These are phyloP conservation scores for Pristionchus exspectatus DNA, from an alignment of 2,888 invertebrate genomes.

Conservation along the genomic window DNA sequence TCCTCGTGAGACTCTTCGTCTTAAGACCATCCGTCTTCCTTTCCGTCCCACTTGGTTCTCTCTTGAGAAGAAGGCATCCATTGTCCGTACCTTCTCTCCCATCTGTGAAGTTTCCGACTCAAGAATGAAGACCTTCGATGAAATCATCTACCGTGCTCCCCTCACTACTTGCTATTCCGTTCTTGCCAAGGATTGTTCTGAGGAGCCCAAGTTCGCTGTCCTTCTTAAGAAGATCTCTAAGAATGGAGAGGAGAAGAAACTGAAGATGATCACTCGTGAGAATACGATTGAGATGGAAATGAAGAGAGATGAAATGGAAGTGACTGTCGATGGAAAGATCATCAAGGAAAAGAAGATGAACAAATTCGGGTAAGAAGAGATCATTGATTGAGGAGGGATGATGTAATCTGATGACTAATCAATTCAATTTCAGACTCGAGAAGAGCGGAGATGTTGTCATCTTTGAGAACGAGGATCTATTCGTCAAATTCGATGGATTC, in stretches of 20 bases:
- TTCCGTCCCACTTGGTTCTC: conserved; percentile 54
- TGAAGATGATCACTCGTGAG: conserved; percentile 57
- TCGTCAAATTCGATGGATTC: conserved; percentile 73
- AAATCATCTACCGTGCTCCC: conserved; percentile 71
- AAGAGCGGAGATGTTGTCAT: conserved; percentile 58
- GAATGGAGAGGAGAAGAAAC: conserved; percentile 66
- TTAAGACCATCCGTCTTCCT: conserved; percentile 63
- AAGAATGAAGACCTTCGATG: conserved; percentile 77
- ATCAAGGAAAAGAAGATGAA: conserved; percentile 62
- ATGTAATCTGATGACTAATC: conserved; percentile 12
- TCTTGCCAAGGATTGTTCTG: conserved; percentile 80
- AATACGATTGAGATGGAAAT: conserved; percentile 59
- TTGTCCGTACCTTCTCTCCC: conserved; percentile 42
- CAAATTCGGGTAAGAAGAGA: conserved; percentile 54
- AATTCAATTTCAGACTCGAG: conserved; percentile 60
- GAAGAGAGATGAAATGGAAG: conserved; percentile 55
- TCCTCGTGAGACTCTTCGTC: conserved; percentile 64
- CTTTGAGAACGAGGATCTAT: conserved; percentile 67
- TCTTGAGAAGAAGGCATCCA: conserved; percentile 49
- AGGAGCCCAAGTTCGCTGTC: conserved; percentile 78
- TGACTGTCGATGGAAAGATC: conserved; percentile 67
- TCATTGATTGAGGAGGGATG: conserved; percentile 19
- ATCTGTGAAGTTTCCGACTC: conserved; percentile 64
- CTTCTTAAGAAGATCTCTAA: conserved; percentile 75
- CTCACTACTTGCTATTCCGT: conserved; percentile 79